phyloP scores from a whole-genome alignment of 2,113 vertebrate genomes.

The Saccopteryx leptura region DNA sequence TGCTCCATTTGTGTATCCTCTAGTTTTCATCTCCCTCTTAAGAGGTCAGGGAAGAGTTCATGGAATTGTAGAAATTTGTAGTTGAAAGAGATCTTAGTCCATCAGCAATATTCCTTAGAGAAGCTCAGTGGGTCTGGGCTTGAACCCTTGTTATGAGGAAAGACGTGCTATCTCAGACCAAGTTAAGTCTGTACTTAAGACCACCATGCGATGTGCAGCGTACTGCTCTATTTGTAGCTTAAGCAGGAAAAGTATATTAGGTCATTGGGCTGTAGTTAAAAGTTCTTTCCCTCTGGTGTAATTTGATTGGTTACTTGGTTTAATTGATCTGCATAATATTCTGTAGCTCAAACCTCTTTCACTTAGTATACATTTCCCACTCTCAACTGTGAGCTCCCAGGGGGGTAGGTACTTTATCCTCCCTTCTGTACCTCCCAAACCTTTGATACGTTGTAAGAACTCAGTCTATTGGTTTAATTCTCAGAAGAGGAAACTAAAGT shows the following conservation, averaged over 20 bases:
- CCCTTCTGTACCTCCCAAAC: neutral
- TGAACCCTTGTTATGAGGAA: neutral
- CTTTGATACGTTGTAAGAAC: neutral
- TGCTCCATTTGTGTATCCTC: neutral
- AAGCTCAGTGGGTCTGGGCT: neutral
- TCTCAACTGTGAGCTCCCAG: neutral
- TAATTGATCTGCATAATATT: conserved; percentile 4
- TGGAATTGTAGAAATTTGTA: neutral
- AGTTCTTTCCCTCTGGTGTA: neutral
- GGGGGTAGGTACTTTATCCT: neutral
- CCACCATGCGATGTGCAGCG: neutral
- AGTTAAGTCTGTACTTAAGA: neutral
- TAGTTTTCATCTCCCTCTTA: neutral
- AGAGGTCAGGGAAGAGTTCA: neutral
- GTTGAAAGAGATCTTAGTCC: conserved; percentile 6
- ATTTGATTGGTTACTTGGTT: conserved; percentile 30
- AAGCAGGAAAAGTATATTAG: neutral
- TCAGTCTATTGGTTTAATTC: neutral
- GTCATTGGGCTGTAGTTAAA: neutral
- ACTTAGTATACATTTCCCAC: neutral
- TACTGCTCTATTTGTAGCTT: neutral
- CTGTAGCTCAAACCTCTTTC: neutral
- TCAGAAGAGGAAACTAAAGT: neutral
- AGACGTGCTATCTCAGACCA: neutral
- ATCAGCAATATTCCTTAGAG: neutral